Evolutionary conservation across 1,140 invertebrate species (phyloP).

Genomic region (Bombus sibiricus): DNA sequence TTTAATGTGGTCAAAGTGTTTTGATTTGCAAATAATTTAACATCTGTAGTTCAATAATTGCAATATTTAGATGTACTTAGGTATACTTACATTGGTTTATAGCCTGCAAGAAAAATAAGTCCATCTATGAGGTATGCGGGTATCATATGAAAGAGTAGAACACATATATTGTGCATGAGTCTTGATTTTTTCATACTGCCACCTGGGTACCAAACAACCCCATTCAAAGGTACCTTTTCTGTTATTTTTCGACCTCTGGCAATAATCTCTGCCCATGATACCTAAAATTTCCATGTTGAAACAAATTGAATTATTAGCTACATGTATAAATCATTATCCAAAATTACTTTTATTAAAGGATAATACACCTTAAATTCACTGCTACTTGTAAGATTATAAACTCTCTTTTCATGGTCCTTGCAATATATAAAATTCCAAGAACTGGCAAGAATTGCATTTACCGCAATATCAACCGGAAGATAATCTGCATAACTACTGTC

Average conservation of each 20-base stretch:
- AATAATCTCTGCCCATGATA: slow-evolving; percentile 92
- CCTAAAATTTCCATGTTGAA: slow-evolving; percentile 72
- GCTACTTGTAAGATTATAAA: slow-evolving; percentile 89
- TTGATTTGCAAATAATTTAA: neutral
- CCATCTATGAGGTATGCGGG: slow-evolving; percentile 92
- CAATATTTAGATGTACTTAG: neutral
- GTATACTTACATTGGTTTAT: slow-evolving; percentile 90
- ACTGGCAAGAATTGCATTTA: slow-evolving; percentile 86
- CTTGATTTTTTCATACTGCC: slow-evolving; percentile 93
- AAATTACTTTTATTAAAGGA: neutral
- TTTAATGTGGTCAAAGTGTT: slow-evolving; percentile 7
- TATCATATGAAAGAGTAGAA: slow-evolving; percentile 92
- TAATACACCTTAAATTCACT: slow-evolving; percentile 88
- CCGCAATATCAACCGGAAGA: slow-evolving; percentile 92
- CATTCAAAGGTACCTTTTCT: slow-evolving; percentile 89
- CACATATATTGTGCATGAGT: slow-evolving; percentile 89
- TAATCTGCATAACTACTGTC: slow-evolving; percentile 91
- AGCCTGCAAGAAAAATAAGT: slow-evolving; percentile 88
- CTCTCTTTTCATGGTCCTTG: slow-evolving; percentile 80
- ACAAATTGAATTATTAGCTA: neutral
- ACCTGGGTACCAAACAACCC: slow-evolving; percentile 93
- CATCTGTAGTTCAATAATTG: neutral
- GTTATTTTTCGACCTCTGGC: slow-evolving; percentile 91
- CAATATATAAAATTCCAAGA: slow-evolving; percentile 85
- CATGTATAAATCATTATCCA: neutral